Evolutionary conservation across 1,140 invertebrate genomes (phyloP), one percentile per base, ranked within the genome.

Genomic region (Linepithema humile): DNA sequence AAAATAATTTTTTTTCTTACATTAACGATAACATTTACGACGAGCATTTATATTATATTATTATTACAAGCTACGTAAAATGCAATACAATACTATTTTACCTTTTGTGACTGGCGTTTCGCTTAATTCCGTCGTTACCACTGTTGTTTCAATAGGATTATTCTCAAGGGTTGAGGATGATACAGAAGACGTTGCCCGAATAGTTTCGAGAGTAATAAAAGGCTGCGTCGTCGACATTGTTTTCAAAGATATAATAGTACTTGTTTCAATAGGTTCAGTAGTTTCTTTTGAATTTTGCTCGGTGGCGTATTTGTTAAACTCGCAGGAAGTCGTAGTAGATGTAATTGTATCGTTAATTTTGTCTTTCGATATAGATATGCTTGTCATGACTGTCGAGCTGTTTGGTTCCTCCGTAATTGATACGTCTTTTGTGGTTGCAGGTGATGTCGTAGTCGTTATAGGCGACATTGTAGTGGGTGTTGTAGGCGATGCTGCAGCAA

Each of bases 51-150:
- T 32, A 1, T 50, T 1, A n/a, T 74, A 74, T 40, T 59, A 40
- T 43, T 29, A 40, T n/a, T 40, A 3, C 38, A 9, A 40, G 0
- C 15, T 35, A 15, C 32, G 7, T 6, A 38, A 77, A 26, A 9
- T 59, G 23, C 29, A 59, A 73, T n/a, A 57, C 60, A 60, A 78
- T 7, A 17, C 12, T 67, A 38, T 55, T 78, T 40, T 67, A 78
- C 62, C 62, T 69, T 55, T 69, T n/a, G 45, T 17, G 17, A 53
- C 7, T 26, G 35, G 23, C 17, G 48, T 55, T 53, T 32, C 38
- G 6, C 1, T 60, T 26, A 23, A 32, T 26, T 74, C 55, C 9
- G 32, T 67, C 60, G 32, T 53, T 5, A 60, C 7, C 3, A 17
- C 3, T 26, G 20, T 26, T 9, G 45, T 12, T 15, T 67, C 48